A percentile compares a stretch with the other conserved stretches of the same genome.
These are phyloP conservation scores for Xenopus borealis DNA, from an alignment of 2,113 vertebrate species.

Conservation along the genomic window DNA sequence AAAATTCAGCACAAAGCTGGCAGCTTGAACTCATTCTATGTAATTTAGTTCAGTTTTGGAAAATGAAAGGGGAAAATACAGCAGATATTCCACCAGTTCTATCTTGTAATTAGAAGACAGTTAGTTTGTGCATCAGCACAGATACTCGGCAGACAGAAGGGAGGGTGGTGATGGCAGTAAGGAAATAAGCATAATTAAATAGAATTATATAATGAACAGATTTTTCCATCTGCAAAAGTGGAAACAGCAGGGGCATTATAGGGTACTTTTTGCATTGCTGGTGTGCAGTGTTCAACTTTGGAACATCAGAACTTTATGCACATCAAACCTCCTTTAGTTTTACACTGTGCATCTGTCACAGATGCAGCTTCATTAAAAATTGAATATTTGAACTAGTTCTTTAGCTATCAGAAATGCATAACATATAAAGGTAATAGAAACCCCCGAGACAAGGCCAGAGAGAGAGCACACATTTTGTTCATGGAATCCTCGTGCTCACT, in stretches of 20 bases:
- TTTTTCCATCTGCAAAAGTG: slow-evolving; percentile 3
- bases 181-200: slow-evolving; percentile 9
- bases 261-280: not conserved
- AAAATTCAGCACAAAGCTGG: not conserved
- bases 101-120: slow-evolving; percentile 6
- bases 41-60: slow-evolving; percentile 7
- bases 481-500: too few species aligned
- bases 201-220: slow-evolving; percentile 5
- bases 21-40: slow-evolving; percentile 2
- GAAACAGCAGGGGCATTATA: not conserved
- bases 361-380: too few species aligned
- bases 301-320: not conserved
- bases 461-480: too few species aligned
- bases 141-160: not conserved
- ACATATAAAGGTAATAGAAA: too few species aligned
- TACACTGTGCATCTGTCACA: too few species aligned
- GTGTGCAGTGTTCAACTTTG: not conserved
- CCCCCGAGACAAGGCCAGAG: too few species aligned
- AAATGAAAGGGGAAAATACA: slow-evolving; percentile 1
- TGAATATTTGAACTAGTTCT: too few species aligned
- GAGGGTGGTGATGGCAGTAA: not conserved
- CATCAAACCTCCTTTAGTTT: not conserved
- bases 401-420: too few species aligned
- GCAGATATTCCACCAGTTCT: not conserved
- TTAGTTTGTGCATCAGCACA: slow-evolving; percentile 1